These are phyloP conservation scores for Patella pellucida DNA, from an alignment of 2,888 invertebrate genomes.

Conservation along the genomic window DNA sequence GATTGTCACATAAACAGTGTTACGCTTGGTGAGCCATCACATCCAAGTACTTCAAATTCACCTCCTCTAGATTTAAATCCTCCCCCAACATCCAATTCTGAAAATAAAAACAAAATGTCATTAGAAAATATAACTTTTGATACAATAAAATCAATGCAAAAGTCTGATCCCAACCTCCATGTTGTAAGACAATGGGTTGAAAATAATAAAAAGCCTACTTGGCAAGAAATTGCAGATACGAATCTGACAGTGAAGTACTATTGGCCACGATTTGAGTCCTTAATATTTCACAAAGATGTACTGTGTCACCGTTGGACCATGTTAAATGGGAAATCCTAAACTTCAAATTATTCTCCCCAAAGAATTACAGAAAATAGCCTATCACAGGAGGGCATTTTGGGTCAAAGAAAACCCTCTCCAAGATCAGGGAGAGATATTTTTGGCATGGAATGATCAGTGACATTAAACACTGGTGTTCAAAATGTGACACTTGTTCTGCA, in stretches of 20 bases:
- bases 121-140: too few species aligned
- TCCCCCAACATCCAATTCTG: too few species aligned
- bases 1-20: too few species aligned
- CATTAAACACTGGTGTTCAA: not conserved
- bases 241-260: not conserved
- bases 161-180: not conserved
- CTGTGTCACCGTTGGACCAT: not conserved
- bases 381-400: not conserved
- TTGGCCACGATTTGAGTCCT: not conserved
- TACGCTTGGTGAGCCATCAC: too few species aligned
- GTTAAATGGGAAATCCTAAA: not conserved
- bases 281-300: not conserved
- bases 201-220: slow-evolving; percentile 6
- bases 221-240: not conserved
- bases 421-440: not conserved
- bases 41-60: too few species aligned
- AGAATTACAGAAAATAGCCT: not conserved
- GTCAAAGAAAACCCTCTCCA: not conserved
- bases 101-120: too few species aligned
- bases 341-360: not conserved
- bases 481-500: not conserved
- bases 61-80: too few species aligned
- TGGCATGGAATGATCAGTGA: not conserved
- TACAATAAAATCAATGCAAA: not conserved
- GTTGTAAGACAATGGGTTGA: not conserved